Conservation (phyloP, 2,888 invertebrate species). For the Norana najaformis region DNA sequence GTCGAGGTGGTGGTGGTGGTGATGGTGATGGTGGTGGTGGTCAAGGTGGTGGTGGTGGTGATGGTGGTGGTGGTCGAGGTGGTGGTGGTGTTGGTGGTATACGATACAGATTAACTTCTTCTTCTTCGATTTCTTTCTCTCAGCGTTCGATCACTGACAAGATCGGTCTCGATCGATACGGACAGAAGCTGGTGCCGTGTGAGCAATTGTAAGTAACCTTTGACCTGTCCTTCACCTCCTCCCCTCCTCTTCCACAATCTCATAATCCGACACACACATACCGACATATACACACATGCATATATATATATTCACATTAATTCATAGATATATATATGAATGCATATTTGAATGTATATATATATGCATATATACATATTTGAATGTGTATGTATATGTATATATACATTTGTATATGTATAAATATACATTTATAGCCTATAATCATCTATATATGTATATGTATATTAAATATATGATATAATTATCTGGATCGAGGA, state of each 20-base stretch:
- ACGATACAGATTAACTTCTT: not conserved
- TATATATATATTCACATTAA: no score
- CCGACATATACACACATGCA: no score
- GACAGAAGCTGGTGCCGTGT: not conserved
- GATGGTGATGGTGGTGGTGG: constrained; percentile 27
- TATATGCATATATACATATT: not conserved
- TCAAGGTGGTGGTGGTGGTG: constrained; percentile 28
- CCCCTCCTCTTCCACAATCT: not conserved
- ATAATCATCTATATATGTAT: no score
- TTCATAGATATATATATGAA: no score
- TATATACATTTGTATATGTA: no score
- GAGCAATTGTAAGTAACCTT: constrained; percentile 4
- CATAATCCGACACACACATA: not conserved
- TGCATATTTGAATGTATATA: no score
- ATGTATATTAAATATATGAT: no score
- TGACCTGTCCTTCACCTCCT: not conserved
- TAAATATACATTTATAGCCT: no score
- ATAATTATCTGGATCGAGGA: no score
- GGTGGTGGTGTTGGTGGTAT: not conserved
- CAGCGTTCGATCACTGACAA: not conserved
- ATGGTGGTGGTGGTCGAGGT: not conserved
- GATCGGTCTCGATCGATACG: not conserved
- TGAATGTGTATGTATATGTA: no score
- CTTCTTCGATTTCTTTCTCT: not conserved
- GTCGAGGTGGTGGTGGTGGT: not conserved